Conservation (phyloP, 2,797 vertebrate genomes). For the Stomatorhinus walkeri region DNA sequence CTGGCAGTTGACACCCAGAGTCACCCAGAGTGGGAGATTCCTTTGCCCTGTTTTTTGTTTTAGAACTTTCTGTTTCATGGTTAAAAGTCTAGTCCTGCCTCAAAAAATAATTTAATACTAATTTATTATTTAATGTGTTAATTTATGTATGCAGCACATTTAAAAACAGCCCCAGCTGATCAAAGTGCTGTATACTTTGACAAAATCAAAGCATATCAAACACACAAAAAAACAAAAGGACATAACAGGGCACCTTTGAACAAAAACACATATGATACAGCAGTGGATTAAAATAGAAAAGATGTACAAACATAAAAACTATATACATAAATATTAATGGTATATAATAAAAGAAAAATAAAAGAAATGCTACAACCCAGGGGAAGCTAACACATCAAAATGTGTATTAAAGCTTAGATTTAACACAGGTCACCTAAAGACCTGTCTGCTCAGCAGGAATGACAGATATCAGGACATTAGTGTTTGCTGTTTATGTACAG, state of each 20-base stretch:
- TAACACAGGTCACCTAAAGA: not conserved
- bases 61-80: not conserved
- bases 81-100: not conserved
- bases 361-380: not conserved
- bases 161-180: not conserved
- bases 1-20: too few species aligned
- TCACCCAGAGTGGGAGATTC: not conserved
- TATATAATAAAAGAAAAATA: not conserved
- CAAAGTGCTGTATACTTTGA: not conserved
- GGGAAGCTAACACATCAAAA: not conserved
- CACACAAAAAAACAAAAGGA: not conserved
- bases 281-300: not conserved
- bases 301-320: not conserved
- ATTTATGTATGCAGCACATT: not conserved
- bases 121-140: too few species aligned
- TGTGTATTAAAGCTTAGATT: not conserved
- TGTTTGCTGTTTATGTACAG: not conserved
- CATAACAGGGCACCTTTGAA: not conserved
- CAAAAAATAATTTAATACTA: not conserved
- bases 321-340: not conserved
- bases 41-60: not conserved
- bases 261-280: not conserved
- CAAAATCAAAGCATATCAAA: not conserved
- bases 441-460: not conserved
- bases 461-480: not conserved